Evolutionary conservation across 2,888 invertebrate species (phyloP).

Genomic region (Linnaemya vulpina): DNA sequence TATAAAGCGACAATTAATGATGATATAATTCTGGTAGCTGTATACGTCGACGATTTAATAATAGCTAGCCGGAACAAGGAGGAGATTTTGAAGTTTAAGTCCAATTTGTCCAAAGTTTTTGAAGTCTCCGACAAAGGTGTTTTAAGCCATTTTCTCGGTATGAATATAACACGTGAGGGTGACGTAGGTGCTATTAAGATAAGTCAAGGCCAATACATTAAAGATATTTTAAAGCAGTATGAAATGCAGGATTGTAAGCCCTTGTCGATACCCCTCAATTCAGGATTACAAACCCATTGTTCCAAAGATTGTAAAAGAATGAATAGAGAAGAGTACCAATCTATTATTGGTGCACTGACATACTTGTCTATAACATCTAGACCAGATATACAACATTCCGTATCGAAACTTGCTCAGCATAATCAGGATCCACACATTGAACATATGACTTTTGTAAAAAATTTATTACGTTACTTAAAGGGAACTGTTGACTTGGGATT

Average conservation of each 20-base stretch:
- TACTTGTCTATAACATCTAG: slow-evolving; percentile 2
- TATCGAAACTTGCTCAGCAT: slow-evolving; percentile 12
- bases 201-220: slow-evolving; percentile 32
- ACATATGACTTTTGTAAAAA: slow-evolving; percentile 9
- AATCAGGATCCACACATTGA: slow-evolving; percentile 16
- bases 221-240: slow-evolving; percentile 29
- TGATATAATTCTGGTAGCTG: slow-evolving; percentile 50
- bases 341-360: slow-evolving; percentile 13
- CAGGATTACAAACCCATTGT: slow-evolving; percentile 25
- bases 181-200: slow-evolving; percentile 44
- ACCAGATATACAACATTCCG: slow-evolving; percentile 28
- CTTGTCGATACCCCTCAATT: background rate
- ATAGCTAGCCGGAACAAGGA: slow-evolving; percentile 56
- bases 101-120: slow-evolving; percentile 32
- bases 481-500: slow-evolving; percentile 7
- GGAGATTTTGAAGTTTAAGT: slow-evolving; percentile 42
- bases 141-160: slow-evolving; percentile 59
- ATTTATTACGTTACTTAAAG: slow-evolving; percentile 20
- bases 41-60: slow-evolving; percentile 65
- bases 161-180: slow-evolving; percentile 41
- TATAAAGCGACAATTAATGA: slow-evolving; percentile 46
- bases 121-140: slow-evolving; percentile 41
- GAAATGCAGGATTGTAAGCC: slow-evolving; percentile 40
- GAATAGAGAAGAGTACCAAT: slow-evolving; percentile 22
- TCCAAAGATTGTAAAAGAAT: slow-evolving; percentile 1